A percentile compares a stretch with the other conserved stretches of the same genome.
Conservation (phyloP, 2,888 invertebrate species). For the Eustalomyia histrio region DNA sequence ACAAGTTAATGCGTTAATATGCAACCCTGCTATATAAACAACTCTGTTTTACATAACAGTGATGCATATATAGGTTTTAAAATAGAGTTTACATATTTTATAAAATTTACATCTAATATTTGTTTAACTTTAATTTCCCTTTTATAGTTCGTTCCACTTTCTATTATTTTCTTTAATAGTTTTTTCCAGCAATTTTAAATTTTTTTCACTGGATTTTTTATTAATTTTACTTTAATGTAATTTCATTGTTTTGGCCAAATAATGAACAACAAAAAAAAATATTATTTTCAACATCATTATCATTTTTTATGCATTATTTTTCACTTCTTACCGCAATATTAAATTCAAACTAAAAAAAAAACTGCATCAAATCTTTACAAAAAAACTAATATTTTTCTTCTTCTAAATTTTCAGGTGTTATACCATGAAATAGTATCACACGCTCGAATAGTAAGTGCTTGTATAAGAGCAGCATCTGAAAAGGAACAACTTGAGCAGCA, state of each 20-base stretch:
- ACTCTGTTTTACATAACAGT: too few species aligned
- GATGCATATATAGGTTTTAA: too few species aligned
- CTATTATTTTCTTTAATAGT: constrained; percentile 25
- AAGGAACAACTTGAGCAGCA: constrained; percentile 74
- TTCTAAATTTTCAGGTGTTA: constrained; percentile 85
- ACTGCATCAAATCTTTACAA: constrained; percentile 21
- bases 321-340: constrained; percentile 51
- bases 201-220: constrained; percentile 3
- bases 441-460: constrained; percentile 90
- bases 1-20: too few species aligned
- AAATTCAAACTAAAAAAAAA: background rate
- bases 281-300: constrained; percentile 39
- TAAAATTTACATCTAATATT: background rate
- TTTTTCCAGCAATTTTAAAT: constrained; percentile 10
- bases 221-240: constrained; percentile 39
- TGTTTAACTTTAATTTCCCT: background rate
- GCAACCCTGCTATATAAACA: too few species aligned
- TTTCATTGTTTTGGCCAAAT: constrained; percentile 49
- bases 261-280: constrained; percentile 1
- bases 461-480: constrained; percentile 85
- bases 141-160: constrained; percentile 62
- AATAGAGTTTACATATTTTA: too few species aligned
- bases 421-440: constrained; percentile 96
- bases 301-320: constrained; percentile 57
- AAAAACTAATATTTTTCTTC: constrained; percentile 56